Evolutionary conservation across 1,140 invertebrate genomes (phyloP).

Genomic region (Drosophila navojoa): DNA sequence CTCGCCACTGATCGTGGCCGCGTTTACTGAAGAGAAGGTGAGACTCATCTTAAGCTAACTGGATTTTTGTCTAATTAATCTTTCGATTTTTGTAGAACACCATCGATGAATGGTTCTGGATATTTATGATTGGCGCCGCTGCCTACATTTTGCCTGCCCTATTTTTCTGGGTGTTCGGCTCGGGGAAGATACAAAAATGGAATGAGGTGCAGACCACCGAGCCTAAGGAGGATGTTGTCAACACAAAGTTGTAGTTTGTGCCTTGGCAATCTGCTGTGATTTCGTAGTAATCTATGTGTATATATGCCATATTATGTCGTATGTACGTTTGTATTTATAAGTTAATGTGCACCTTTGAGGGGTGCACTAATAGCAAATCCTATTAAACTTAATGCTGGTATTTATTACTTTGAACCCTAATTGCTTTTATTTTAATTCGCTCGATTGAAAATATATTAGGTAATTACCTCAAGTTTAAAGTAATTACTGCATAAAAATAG

Average conservation of each 20-base stretch:
- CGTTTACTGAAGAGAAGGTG: conserved; percentile 88
- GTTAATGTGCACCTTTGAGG: conserved; percentile 2
- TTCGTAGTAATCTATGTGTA: conserved; percentile 55
- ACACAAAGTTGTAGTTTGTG: conserved; percentile 80
- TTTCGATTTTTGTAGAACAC: conserved; percentile 86
- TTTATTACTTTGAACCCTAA: conserved; percentile 67
- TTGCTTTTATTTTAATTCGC: conserved; percentile 9
- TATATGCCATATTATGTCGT: conserved; percentile 53
- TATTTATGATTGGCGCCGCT: conserved; percentile 90
- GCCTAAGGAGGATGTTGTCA: conserved; percentile 68
- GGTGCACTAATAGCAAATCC: conserved; percentile 43
- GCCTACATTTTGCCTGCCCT: conserved; percentile 89
- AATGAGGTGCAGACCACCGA: conserved; percentile 84
- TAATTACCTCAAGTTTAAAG: neutral
- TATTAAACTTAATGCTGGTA: conserved; percentile 74
- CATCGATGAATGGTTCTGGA: conserved; percentile 89
- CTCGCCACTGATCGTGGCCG: conserved; percentile 88
- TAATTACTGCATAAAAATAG: neutral
- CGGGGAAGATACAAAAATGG: conserved; percentile 88
- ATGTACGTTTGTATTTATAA: conserved; percentile 43
- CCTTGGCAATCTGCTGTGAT: conserved; percentile 58
- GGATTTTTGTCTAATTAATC: neutral
- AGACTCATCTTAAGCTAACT: conserved; percentile 28
- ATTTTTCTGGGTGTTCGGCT: conserved; percentile 88
- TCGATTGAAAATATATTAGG: conserved; percentile 16